Evolutionary conservation across 2,797 vertebrate species (phyloP), one percentile per base, ranked within the genome.

Genomic region (Buceros bicornis): DNA sequence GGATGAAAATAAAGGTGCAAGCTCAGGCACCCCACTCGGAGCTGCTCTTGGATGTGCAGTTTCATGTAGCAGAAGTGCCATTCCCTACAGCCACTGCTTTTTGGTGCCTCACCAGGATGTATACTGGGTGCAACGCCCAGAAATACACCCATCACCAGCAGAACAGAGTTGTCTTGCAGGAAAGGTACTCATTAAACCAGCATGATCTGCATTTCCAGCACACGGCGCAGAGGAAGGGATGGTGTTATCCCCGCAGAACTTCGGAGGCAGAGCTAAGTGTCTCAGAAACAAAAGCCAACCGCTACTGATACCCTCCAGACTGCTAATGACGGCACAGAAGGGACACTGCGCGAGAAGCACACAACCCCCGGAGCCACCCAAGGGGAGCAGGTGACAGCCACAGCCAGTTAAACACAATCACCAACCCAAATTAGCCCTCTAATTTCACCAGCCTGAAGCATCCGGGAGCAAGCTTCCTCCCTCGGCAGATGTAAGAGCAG

Each of bases 31-130:
- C 22, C 11, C 29, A 18, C 43, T 42, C 40, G 29, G 72, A 58
- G 35, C 50, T 78, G 62, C 54, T 78, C 65, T 43, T 85, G 47
- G 29, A 22, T 33, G 2, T 16, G 33, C 42, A 62, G 8, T 5
- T 2, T 0, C 8, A 58, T 1, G 16, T 4, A 67, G 53, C 2
- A 54, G 12, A 53, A 66, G 13, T 16, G 13, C 31, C 50, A 28
- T 22, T 67, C 66, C 40, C 84, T 70, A 6, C 2, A 64, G 58
- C 4, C 13, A 12, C 35, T 43, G 31, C 40, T n/a, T 48, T 33
- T 4, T 3, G 2, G 70, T 31, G 8, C 31, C 77, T 56, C 70
- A 16, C 45, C 43, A 53, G 31, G 56, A 64, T 1, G 2, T 20
- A 26, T 29, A 25, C 29, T 2, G 3, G 31, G 21, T 18, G 67